Base-by-base conservation (phyloP, 2,888 invertebrate species). In the Monochamus alternatus region DNA sequence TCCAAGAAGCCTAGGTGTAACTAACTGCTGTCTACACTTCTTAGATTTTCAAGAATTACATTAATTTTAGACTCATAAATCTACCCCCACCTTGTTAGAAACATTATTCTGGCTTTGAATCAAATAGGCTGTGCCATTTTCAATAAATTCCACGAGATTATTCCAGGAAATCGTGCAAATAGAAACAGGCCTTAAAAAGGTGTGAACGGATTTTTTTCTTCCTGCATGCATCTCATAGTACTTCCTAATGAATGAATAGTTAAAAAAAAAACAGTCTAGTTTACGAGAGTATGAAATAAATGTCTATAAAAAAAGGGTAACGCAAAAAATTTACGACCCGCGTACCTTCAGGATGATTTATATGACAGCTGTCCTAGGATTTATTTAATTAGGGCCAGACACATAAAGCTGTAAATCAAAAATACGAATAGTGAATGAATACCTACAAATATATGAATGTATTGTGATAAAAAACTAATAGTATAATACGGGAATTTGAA, bases 241-340 rank as follows among this genome's bases (percentile, higher is more conserved):
- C 22, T 22, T 22, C 22, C 22, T 22, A 1, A 22, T 22, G 22
- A 22, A 22, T 22, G 22, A 22, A 22, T 22, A 14, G 22, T 30
- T 5, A 9, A 67, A 55, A 32, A 67, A 67, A 66, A 66, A 52
- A 55, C 32, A 66, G 55, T 55, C 67, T 55, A 55, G 67, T 64
- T 64, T 44, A 47, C 38, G 38, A 31, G 32, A 32, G 55, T 52
- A 67, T 38, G 58, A 55, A 67, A 67, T 67, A 67, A 67, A 32
- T 38, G 38, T 67, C 55, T 67, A 55, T 67, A 14, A 32, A 55
- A 66, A 47, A 51, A 51, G 3, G 38, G 55, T 32, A 52, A 12
- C 10, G 55, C 43, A 65, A 52, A 65, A 63, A 51, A 65, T 30
- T 32, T 10, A 12, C 31, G 31, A 31, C 60, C 38, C 38, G 5